These are phyloP conservation scores for Antidorcas marsupialis DNA, from an alignment of 2,113 vertebrate species.

Conservation along the genomic window DNA sequence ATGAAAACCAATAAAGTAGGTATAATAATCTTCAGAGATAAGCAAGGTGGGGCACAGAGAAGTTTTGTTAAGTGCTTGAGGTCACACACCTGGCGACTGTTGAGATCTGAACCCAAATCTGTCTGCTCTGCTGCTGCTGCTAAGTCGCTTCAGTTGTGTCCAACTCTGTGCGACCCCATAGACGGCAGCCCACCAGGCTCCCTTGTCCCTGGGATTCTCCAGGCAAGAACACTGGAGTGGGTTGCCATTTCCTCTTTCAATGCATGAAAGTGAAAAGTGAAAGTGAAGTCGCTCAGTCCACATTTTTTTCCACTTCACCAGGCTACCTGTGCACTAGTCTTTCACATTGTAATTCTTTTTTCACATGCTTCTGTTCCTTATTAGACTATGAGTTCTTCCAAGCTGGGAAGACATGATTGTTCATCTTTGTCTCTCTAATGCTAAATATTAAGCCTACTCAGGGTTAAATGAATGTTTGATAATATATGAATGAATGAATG, in stretches of 20 bases:
- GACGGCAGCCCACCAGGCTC: too few relatives aligned
- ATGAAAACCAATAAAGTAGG: background rate
- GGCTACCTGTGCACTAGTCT: background rate
- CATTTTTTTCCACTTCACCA: background rate
- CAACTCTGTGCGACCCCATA: too few relatives aligned
- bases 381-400: background rate
- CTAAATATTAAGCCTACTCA: background rate
- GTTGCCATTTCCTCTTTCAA: too few relatives aligned
- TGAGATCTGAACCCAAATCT: background rate
- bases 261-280: too few relatives aligned
- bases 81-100: background rate
- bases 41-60: background rate
- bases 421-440: background rate
- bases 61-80: background rate
- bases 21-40: background rate
- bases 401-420: background rate
- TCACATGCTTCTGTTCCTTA: background rate
- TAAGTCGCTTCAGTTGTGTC: accelerated
- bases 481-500: background rate
- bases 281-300: too few relatives aligned
- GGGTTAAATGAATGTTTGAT: background rate
- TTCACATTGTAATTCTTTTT: slow-evolving; percentile 1
- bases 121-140: background rate
- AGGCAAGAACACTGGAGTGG: too few relatives aligned
- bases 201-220: too few relatives aligned